Base-by-base conservation (phyloP, 1,140 invertebrate genomes). In the Anagrus nilaparvatae region DNA sequence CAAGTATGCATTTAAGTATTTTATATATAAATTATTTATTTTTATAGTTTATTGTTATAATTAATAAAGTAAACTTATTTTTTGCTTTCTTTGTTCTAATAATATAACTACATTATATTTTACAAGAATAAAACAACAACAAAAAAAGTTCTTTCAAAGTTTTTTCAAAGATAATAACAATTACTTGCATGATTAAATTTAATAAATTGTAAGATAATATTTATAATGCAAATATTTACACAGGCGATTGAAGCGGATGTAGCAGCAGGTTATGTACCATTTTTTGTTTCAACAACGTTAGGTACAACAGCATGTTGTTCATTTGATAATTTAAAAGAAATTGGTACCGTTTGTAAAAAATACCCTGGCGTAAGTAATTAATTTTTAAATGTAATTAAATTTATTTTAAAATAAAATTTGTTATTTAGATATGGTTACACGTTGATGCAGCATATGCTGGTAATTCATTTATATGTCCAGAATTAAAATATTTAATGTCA, bases 391-490 rank as follows among this genome's bases (percentile, higher is more conserved):
- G n/a, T n/a, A n/a, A n/a, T n/a, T 24, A 21, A 14, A 18, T 25
- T 32, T 41, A 13, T 32, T 44, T 21, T 29, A 24, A 19, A 10
- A 33, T 35, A 16, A 29, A 39, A 18, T 16, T 28, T 23, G 8
- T 36, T 34, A 17, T 72, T 5, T 65, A 74, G 56, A 52, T 88
- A 14, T 87, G 84, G 84, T 56, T 87, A 37, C 84, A 87, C 55
- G 84, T 95, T 27, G 91, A 88, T 68, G 83, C 86, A 1, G 93
- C 93, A 2, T 97, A 97, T 58, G 94, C 92, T 2, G 94, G 94
- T 3, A 90, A 85, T 49, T 76, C 91, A 4, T 91, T 96, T 54
- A 88, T 97, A 36, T 97, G 94, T 56, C 91, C 92, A 0, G 94
- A 97, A 64, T 74, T 95, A 50, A 88, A 91, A 52, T 77, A 84